A percentile compares a stretch with the other conserved stretches of the same genome.
Conservation (phyloP, 2,888 invertebrate species). For the Eristalis tenax region DNA sequence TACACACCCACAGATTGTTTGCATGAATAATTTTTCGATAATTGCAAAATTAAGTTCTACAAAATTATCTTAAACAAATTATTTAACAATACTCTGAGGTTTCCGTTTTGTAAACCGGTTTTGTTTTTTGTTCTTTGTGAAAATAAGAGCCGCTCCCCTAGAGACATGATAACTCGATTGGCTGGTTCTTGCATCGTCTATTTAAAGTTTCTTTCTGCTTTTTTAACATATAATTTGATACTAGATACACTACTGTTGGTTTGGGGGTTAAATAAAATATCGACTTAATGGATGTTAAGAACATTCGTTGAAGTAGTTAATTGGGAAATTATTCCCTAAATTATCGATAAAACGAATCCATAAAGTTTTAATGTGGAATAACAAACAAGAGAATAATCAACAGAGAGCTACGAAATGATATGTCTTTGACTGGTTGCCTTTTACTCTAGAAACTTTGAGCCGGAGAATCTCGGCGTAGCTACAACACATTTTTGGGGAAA, state of each 20-base stretch:
- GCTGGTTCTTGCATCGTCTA: background rate
- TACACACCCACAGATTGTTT: background rate
- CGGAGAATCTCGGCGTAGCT: background rate
- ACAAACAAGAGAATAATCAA: slow-evolving; percentile 9
- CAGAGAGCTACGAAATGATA: background rate
- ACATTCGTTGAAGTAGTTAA: slow-evolving; percentile 4
- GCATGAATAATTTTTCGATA: background rate
- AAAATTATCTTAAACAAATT: background rate
- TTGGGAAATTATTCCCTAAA: slow-evolving; percentile 20
- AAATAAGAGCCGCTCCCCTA: too few species aligned
- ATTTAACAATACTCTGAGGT: background rate
- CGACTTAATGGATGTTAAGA: slow-evolving; percentile 11
- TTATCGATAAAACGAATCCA: slow-evolving; percentile 23
- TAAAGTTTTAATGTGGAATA: slow-evolving; percentile 7
- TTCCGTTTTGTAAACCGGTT: background rate
- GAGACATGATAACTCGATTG: background rate
- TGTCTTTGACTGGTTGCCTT: background rate
- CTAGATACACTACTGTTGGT: background rate
- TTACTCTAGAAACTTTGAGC: background rate
- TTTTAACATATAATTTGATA: background rate
- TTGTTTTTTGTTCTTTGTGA: too few species aligned
- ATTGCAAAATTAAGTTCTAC: background rate
- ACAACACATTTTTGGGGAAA: background rate
- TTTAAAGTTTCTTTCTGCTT: background rate
- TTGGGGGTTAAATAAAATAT: slow-evolving; percentile 15